Base-by-base conservation (phyloP, 2,113 vertebrate genomes). In the Muscicapa adusta region DNA sequence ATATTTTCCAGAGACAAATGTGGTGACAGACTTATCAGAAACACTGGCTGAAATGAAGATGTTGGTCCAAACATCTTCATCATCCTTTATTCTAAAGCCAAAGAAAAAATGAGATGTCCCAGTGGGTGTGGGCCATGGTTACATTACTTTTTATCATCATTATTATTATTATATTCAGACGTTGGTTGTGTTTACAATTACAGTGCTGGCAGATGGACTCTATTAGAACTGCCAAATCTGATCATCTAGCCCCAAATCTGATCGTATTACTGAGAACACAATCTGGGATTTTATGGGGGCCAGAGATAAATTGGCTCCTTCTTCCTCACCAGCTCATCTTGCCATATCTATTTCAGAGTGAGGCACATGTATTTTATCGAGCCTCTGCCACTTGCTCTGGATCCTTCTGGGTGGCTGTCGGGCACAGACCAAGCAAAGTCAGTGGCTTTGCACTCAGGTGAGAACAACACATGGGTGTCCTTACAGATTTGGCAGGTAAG, bases 81-180 rank as follows among this genome's bases (percentile, higher is more conserved):
- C 85, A 83, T 95, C 85, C 56, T 96, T 94, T 94, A 91, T 89
- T 60, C 85, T 77, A 92, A 91, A 93, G 79, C 94, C 92, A 93
- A 93, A 85, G 91, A 88, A 89, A 92, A 97, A 95, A 71, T 91
- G 87, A 95, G 93, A 75, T 7, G 17, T 91, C 93, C 91, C 89
- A 53, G 78, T 75, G 95, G 91, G 78, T 91, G 93, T 95, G 84
- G 94, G 79, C 77, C 80, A 88, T 68, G 78, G 86, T 94, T 93
- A 94, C 72, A 67, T 94, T 75, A 68, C 56, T 88, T 96, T 92
- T 93, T 91, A 91, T 88, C 73, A 58, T 82, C 8, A 87, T 93
- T 82, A 85, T 94, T 82, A 86, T 90, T 94, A 95, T 97, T 93
- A 73, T 91, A 85, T 91, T 94, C 96, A 97, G 95, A 95, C 95